These are phyloP conservation scores for Enteromius afrohamiltoni DNA, from an alignment of 2,797 vertebrate genomes.

Conservation along the genomic window DNA sequence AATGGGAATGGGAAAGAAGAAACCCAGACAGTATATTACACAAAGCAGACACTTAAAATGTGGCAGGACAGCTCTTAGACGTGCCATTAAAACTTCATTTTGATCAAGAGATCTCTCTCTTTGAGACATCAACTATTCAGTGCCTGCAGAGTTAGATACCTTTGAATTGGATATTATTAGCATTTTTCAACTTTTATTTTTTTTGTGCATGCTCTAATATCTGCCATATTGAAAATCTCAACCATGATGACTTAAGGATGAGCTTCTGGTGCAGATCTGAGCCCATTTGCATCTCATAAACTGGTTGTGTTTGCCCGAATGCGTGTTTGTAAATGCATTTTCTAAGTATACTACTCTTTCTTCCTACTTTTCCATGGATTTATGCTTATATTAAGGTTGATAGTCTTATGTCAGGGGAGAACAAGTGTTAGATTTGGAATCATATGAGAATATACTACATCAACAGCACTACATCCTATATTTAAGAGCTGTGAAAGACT, in stretches of 20 bases:
- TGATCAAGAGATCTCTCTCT: conserved; percentile 55
- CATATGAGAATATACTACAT: not conserved
- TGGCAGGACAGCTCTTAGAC: conserved; percentile 48
- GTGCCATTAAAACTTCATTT: conserved; percentile 58
- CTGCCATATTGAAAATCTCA: conserved; percentile 8
- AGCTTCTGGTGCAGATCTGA: conserved; percentile 9
- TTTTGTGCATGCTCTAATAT: conserved; percentile 28
- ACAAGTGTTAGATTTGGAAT: not conserved
- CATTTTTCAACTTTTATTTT: conserved; percentile 35
- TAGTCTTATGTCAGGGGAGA: not conserved
- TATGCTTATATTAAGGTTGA: conserved; percentile 15
- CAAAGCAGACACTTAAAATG: conserved; percentile 20
- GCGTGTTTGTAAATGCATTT: not conserved
- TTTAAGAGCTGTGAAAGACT: conserved; percentile 24
- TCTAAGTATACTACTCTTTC: not conserved
- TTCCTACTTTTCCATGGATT: not conserved
- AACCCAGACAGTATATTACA: conserved; percentile 29
- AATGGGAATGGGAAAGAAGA: conserved; percentile 27
- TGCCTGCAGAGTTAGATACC: conserved; percentile 46
- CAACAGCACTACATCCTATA: conserved; percentile 1
- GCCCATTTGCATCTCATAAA: not conserved
- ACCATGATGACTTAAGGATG: not conserved
- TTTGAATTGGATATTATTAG: conserved; percentile 55
- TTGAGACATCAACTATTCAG: conserved; percentile 60
- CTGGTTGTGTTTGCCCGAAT: not conserved